phyloP scores from a whole-genome alignment of 2,113 vertebrate genomes.

The Bombycilla garrulus region DNA sequence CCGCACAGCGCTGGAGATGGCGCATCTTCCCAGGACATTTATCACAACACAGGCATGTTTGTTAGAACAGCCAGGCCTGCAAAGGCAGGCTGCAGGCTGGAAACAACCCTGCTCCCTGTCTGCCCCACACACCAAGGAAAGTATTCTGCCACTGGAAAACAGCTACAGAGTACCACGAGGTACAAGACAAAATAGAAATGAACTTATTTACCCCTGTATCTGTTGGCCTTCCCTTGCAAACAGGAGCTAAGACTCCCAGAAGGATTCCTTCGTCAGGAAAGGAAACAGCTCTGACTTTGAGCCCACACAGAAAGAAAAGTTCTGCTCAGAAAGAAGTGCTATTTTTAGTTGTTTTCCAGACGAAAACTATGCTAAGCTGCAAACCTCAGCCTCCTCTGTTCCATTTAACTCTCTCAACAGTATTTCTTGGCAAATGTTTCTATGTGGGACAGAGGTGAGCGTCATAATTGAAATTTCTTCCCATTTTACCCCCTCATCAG shows the following conservation, averaged over 20 bases:
- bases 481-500: rapidly evolving
- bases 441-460: neutral
- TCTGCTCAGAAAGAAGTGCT: constrained; percentile 8
- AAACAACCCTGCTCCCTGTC: neutral
- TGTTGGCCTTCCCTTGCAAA: neutral
- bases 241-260: neutral
- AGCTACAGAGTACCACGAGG: neutral
- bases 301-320: constrained; percentile 6
- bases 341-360: constrained; percentile 51
- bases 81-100: neutral
- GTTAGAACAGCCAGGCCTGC: neutral
- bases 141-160: neutral
- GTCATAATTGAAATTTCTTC: neutral
- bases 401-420: neutral
- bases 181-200: neutral
- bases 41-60: neutral
- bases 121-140: neutral
- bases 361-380: neutral
- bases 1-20: rapidly evolving
- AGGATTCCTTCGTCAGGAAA: neutral
- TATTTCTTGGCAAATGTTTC: neutral
- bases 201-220: neutral
- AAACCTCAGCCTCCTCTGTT: neutral
- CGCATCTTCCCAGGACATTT: rapidly evolving
- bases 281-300: neutral